Evolutionary conservation across 2,888 invertebrate genomes (phyloP), one percentile per base, ranked within the genome.

Genomic region (Trissolcus brochymenae): DNA sequence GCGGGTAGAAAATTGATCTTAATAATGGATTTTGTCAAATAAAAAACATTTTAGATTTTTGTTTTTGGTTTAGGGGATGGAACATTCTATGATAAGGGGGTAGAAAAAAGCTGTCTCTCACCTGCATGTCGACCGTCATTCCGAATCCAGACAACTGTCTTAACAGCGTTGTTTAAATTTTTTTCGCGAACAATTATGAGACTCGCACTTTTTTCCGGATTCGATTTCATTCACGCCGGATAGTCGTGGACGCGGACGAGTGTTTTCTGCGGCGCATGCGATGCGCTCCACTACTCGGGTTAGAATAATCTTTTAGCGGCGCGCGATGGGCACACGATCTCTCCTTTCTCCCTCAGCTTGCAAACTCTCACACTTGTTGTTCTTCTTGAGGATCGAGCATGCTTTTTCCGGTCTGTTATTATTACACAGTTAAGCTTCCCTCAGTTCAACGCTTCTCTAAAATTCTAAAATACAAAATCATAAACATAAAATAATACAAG

Each of bases 121-220:
- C 75, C 75, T 75, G 75, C 68, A 65, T 75, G 17, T 14, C 64
- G 75, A 59, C 7, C 40, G 46, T 68, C 75, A 55, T 67, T 68
- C 41, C 59, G 53, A 62, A 68, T 65, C 75, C 68, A 75, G 17
- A 75, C 68, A 13, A 75, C 75, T 0, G 76, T 70, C 50, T 65
- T 76, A 51, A 76, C 21, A 17, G 57, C 70, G 60, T 66, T 62
- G 62, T 76, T 71, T 2, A 76, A 7, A 11, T 61, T 76, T 71
- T 76, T 76, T 17, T 76, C 76, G 71, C 71, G 76, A 40, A 71
- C 70, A n/a, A 68, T 60, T 41, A 76, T 71, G 16, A 71, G 29
- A 76, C 76, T 71, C 57, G 71, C 76, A 76, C 76, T 76, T 60
- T 68, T 71, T 66, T 76, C 76, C 70, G 76, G 46, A 70, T 65